These are phyloP conservation scores for Sebastes schlegelii DNA, from an alignment of 2,113 vertebrate species.

Conservation along the genomic window DNA sequence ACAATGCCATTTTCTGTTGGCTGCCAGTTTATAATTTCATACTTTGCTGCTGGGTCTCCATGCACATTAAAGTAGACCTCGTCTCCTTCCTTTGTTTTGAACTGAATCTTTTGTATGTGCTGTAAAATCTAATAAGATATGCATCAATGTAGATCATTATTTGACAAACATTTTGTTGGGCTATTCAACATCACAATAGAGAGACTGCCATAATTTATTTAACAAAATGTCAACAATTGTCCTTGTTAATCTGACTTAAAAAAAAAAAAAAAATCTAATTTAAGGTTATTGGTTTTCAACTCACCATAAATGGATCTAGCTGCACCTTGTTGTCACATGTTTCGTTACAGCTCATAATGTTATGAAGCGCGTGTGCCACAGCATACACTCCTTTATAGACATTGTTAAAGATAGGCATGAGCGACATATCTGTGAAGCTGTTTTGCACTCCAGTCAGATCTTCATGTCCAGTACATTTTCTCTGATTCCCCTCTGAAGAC, in stretches of 20 bases:
- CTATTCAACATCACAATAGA: background rate
- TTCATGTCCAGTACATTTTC: conserved; percentile 75
- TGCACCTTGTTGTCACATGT: conserved; percentile 62
- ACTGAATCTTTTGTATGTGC: conserved; percentile 63
- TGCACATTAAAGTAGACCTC: conserved; percentile 79
- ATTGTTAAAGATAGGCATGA: conserved; percentile 80
- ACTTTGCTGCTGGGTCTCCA: conserved; percentile 80
- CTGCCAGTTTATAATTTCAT: conserved; percentile 84
- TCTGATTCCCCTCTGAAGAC: background rate
- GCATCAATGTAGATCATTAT: background rate
- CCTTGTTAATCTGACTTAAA: background rate
- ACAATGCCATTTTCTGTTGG: conserved; percentile 49
- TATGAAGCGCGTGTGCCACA: conserved; percentile 78
- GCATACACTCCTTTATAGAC: conserved; percentile 83
- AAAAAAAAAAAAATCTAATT: background rate
- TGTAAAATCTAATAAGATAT: conserved; percentile 69
- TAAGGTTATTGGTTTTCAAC: background rate
- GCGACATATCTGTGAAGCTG: conserved; percentile 81
- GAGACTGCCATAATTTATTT: background rate
- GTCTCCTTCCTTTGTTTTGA: conserved; percentile 81
- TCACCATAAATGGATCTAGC: conserved; percentile 69
- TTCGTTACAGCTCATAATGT: conserved; percentile 66
- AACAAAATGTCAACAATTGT: background rate
- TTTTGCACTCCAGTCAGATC: conserved; percentile 70
- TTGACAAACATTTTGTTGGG: background rate